These are phyloP conservation scores for Crypturellus tataupa DNA, from an alignment of 2,797 vertebrate genomes.

Conservation along the genomic window DNA sequence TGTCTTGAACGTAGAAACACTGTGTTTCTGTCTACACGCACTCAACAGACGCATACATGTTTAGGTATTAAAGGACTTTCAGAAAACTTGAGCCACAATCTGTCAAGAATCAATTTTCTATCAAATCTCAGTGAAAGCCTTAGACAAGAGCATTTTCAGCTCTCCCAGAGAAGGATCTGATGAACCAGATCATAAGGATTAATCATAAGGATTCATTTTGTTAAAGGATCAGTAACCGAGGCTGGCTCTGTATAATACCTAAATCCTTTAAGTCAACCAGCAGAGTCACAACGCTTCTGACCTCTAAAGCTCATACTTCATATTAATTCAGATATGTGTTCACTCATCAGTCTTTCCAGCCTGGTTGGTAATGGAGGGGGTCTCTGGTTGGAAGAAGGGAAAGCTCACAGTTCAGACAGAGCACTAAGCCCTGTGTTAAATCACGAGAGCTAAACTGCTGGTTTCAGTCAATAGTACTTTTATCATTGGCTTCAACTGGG, in stretches of 20 bases:
- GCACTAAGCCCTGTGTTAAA: background rate
- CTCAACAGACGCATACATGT: background rate
- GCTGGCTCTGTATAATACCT: conserved; percentile 7
- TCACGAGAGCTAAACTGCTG: background rate
- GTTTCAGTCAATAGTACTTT: background rate
- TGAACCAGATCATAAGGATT: background rate
- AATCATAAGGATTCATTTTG: conserved; percentile 41
- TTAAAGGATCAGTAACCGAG: conserved; percentile 43
- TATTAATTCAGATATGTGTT: conserved; percentile 18
- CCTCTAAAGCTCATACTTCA: conserved; percentile 1
- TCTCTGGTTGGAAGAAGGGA: background rate
- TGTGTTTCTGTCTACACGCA: background rate
- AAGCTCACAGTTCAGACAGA: background rate
- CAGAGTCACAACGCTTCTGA: background rate
- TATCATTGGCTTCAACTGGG: background rate
- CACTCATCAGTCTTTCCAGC: background rate
- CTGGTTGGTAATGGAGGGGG: background rate
- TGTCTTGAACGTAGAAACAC: background rate
- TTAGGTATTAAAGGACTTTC: background rate
- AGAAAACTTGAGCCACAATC: background rate
- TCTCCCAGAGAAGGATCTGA: background rate
- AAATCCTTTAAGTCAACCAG: conserved; percentile 50
- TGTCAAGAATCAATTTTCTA: background rate
- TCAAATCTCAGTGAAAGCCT: background rate
- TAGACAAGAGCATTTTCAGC: background rate